These are phyloP conservation scores for Laspeyria flexula DNA, from an alignment of 2,888 invertebrate species.

Conservation along the genomic window DNA sequence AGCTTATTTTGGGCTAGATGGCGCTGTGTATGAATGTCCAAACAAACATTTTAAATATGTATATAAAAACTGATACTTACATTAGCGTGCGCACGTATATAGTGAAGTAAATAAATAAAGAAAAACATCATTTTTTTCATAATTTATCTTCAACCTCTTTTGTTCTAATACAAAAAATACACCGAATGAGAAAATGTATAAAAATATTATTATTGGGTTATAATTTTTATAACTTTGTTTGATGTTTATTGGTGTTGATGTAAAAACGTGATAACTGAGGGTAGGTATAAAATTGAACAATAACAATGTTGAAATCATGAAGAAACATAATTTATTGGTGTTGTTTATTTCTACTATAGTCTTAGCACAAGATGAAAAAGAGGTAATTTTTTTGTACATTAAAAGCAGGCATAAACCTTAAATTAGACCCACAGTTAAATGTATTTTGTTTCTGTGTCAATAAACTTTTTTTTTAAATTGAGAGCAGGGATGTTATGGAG, in stretches of 20 bases:
- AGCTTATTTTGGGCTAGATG: not conserved
- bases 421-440: no score
- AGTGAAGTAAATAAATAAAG: constrained; percentile 12
- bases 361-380: constrained; percentile 30
- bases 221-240: constrained; percentile 10
- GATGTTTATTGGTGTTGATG: constrained; percentile 6
- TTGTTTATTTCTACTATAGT: constrained; percentile 31
- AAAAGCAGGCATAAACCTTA: no score
- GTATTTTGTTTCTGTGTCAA: no score
- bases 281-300: not conserved
- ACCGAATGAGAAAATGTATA: not conserved
- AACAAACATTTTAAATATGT: no score
- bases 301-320: constrained; percentile 45
- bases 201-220: not conserved
- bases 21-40: not conserved
- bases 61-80: constrained; percentile 1
- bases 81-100: constrained; percentile 5
- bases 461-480: no score
- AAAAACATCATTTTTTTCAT: constrained; percentile 10
- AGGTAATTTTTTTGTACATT: constrained; percentile 30
- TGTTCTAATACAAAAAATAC: not conserved
- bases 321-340: constrained; percentile 35
- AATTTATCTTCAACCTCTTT: not conserved
- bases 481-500: no score
- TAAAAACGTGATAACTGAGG: constrained; percentile 18